These are phyloP conservation scores for Gastracanthus pulcherrimus DNA, from an alignment of 2,888 invertebrate species.

Conservation along the genomic window DNA sequence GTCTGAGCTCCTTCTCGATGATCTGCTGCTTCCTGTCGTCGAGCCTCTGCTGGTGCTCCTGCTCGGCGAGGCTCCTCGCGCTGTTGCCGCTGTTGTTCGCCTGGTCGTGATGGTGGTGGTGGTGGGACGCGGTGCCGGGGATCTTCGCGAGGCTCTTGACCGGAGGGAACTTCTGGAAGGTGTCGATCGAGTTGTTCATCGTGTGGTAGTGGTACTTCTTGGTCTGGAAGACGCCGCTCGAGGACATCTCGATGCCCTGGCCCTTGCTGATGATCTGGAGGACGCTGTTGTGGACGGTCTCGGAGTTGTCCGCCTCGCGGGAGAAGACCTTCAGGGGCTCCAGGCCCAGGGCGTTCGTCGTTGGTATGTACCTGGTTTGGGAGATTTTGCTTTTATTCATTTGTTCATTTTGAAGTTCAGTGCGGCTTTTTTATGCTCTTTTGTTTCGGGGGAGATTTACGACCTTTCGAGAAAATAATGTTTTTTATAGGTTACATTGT, in stretches of 20 bases:
- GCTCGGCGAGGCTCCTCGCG: conserved; percentile 6
- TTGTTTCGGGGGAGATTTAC: no score
- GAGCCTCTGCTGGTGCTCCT: conserved; percentile 67
- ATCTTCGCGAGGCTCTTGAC: neutral
- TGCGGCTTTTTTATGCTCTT: no score
- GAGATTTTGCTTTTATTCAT: neutral
- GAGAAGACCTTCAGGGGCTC: conserved; percentile 70
- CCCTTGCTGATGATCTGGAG: conserved; percentile 74
- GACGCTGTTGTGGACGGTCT: conserved; percentile 70
- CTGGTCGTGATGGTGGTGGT: neutral
- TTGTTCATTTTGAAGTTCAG: neutral
- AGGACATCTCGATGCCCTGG: conserved; percentile 72
- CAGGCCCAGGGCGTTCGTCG: conserved; percentile 69
- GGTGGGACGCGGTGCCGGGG: no score
- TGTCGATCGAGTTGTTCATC: conserved; percentile 69
- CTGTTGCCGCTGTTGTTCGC: conserved; percentile 32
- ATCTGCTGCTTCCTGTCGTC: conserved; percentile 78
- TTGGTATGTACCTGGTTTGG: conserved; percentile 69
- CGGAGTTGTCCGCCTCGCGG: conserved; percentile 66
- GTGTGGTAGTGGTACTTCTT: conserved; percentile 72
- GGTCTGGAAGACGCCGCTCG: conserved; percentile 70
- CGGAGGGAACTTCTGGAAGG: conserved; percentile 49
- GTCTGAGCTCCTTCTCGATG: conserved; percentile 79
- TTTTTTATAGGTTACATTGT: neutral
- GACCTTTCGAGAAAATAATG: neutral